Conservation (phyloP, 2,797 vertebrate genomes). For the Luscinia luscinia region DNA sequence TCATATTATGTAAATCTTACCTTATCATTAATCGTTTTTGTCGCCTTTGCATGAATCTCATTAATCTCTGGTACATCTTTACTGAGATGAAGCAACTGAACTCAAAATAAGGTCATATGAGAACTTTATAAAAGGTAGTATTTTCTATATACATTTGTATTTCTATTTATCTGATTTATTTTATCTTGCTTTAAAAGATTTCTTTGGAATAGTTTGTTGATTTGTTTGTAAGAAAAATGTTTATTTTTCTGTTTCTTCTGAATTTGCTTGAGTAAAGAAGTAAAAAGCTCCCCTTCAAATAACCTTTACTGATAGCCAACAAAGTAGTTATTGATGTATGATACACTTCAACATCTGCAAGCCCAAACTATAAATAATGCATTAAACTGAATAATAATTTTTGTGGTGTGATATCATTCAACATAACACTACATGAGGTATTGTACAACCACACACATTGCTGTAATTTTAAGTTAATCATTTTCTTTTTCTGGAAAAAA, state of each 20-base stretch:
- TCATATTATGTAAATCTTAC: not conserved
- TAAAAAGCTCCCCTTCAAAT: not conserved
- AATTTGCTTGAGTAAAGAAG: not conserved
- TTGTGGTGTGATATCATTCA: not conserved
- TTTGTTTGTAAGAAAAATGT: not conserved
- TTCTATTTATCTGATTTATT: not conserved
- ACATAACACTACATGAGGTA: not conserved
- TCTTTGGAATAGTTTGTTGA: not conserved
- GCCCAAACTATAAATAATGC: not conserved
- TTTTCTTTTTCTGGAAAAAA: not conserved
- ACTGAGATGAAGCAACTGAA: not conserved
- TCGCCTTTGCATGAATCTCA: not conserved
- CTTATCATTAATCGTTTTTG: not conserved
- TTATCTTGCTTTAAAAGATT: not conserved
- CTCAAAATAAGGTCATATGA: not conserved
- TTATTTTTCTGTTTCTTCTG: not conserved
- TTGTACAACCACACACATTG: not conserved
- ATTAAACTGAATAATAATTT: not conserved
- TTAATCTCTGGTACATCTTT: constrained; percentile 25
- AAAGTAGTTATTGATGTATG: constrained; percentile 12
- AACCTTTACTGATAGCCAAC: not conserved
- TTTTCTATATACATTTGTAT: not conserved
- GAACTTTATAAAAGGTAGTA: not conserved
- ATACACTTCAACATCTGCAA: not conserved
- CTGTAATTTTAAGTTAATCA: not conserved